A percentile compares a stretch with the other conserved stretches of the same genome.
Conservation (phyloP, 2,888 invertebrate species). For the Cactoblastis cactorum region DNA sequence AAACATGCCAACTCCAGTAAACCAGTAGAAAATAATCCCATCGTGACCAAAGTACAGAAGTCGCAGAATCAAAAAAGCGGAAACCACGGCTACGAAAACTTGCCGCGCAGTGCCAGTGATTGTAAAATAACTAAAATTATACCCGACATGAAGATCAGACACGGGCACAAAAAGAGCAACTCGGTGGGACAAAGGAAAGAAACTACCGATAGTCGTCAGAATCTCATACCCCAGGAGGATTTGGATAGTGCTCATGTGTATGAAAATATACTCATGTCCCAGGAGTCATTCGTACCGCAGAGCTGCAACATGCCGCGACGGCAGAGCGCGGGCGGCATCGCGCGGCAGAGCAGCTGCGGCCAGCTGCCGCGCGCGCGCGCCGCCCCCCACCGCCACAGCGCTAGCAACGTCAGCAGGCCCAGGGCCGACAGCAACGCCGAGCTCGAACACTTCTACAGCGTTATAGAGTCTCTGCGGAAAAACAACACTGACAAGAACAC, state of each 20-base stretch:
- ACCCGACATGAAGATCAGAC: slow-evolving; percentile 47
- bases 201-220: slow-evolving; percentile 71
- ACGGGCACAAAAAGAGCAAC: slow-evolving; percentile 67
- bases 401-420: slow-evolving; percentile 51
- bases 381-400: slow-evolving; percentile 55
- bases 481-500: slow-evolving; percentile 35
- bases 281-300: slow-evolving; percentile 57
- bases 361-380: slow-evolving; percentile 59
- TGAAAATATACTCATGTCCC: slow-evolving; percentile 58
- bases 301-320: slow-evolving; percentile 74
- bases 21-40: slow-evolving; percentile 34
- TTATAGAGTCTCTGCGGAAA: slow-evolving; percentile 56
- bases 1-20: slow-evolving; percentile 54
- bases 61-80: slow-evolving; percentile 38
- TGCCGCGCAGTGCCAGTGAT: slow-evolving; percentile 68
- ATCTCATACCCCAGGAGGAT: slow-evolving; percentile 65
- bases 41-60: slow-evolving; percentile 43
- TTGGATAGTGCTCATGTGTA: slow-evolving; percentile 63
- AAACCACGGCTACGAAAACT: slow-evolving; percentile 61
- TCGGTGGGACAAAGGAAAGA: slow-evolving; percentile 68
- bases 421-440: slow-evolving; percentile 51
- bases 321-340: slow-evolving; percentile 49
- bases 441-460: slow-evolving; percentile 62
- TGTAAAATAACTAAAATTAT: slow-evolving; percentile 58
- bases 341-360: slow-evolving; percentile 64